Conservation (phyloP, 2,113 vertebrate species). For the rabbit (Oryctolagus cuniculus) region DNA sequence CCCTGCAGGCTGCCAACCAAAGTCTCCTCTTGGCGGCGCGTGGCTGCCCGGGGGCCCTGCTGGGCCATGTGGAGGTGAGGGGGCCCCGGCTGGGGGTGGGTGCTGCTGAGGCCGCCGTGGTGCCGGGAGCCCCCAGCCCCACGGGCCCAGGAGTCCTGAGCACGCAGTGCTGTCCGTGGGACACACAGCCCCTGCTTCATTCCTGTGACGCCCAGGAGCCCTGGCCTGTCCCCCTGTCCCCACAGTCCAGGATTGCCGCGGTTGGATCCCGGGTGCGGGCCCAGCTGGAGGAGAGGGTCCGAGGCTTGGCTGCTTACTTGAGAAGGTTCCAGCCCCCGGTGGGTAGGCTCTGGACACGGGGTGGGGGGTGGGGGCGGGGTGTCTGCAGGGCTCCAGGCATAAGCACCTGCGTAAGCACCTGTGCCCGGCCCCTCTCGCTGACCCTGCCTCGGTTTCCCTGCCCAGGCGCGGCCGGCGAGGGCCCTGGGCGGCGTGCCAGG, state of each 20-base stretch:
- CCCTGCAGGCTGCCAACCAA: constrained; percentile 84
- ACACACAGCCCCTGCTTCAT: accelerated
- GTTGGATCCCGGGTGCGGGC: constrained; percentile 84
- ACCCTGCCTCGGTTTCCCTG: not conserved
- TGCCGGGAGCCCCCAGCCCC: too few relatives aligned
- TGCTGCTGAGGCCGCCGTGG: constrained; percentile 75
- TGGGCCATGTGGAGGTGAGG: constrained; percentile 78
- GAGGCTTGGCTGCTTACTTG: constrained; percentile 83
- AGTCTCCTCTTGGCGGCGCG: constrained; percentile 86
- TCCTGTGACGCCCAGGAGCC: accelerated
- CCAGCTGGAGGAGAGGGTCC: constrained; percentile 86
- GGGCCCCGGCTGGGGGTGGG: accelerated
- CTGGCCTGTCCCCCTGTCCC: not conserved
- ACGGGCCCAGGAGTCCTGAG: not conserved
- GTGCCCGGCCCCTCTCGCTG: accelerated
- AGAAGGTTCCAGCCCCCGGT: constrained; percentile 68
- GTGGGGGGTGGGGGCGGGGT: too few relatives aligned
- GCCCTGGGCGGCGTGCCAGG: constrained; percentile 85
- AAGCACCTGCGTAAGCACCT: too few relatives aligned
- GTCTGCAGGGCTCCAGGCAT: too few relatives aligned
- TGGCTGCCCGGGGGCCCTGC: constrained; percentile 83
- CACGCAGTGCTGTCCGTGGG: accelerated
- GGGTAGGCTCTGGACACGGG: not conserved
- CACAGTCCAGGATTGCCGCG: constrained; percentile 85
- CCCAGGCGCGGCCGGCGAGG: constrained; percentile 84